Percentiles rank a stretch among this genome's conserved stretches.
phyloP scores from a whole-genome alignment of 2,113 vertebrate species.

The Mus spicilegus region DNA sequence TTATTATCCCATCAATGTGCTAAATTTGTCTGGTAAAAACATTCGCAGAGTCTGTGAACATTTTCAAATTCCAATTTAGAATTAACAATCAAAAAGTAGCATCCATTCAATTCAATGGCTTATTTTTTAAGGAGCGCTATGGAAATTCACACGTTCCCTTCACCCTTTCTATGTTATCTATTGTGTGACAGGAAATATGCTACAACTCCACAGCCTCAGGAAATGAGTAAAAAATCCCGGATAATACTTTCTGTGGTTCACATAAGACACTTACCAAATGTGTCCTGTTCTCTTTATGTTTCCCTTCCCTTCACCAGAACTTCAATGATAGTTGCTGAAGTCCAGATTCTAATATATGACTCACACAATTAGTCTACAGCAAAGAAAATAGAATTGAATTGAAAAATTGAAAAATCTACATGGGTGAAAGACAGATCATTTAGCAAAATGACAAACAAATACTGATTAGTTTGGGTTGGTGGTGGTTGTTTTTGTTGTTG shows the following conservation, averaged over 20 bases:
- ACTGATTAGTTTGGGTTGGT: background rate
- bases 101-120: slow-evolving; percentile 44
- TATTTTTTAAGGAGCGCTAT: slow-evolving; percentile 50
- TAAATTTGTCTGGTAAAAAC: slow-evolving; percentile 64
- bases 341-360: background rate
- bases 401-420: background rate
- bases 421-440: background rate
- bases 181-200: slow-evolving; percentile 60
- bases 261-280: slow-evolving; percentile 41
- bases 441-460: background rate
- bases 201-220: slow-evolving; percentile 48
- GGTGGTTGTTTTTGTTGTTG: too few relatives aligned
- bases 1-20: slow-evolving; percentile 69
- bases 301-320: background rate
- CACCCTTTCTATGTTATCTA: slow-evolving; percentile 48
- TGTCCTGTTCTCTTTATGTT: background rate
- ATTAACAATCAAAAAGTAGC: too few relatives aligned
- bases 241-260: slow-evolving; percentile 59
- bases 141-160: slow-evolving; percentile 64
- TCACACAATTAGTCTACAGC: background rate
- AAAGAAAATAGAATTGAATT: background rate
- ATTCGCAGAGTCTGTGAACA: slow-evolving; percentile 36
- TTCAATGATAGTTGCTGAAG: background rate
- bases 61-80: slow-evolving; percentile 47
- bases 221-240: slow-evolving; percentile 8